phyloP scores from a whole-genome alignment of 37 sponge, comb jelly and placozoan species.

The Crambe crambe region DNA sequence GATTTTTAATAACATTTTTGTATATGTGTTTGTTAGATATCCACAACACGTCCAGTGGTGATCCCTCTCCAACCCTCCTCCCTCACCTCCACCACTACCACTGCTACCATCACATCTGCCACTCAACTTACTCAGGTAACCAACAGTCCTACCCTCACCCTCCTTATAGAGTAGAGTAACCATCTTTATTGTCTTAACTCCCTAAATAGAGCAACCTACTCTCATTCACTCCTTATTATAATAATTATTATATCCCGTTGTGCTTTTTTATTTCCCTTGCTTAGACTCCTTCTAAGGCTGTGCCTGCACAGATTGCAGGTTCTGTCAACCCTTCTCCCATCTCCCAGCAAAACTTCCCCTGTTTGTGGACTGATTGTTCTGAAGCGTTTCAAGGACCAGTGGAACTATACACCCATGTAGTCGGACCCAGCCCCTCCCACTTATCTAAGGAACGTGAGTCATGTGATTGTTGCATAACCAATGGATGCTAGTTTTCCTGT shows the following conservation, averaged over 20 bases:
- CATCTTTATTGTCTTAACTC: too few relatives aligned
- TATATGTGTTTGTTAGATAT: conserved; percentile 1
- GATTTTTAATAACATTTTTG: background rate
- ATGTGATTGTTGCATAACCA: background rate
- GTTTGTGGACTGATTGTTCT: conserved; percentile 57
- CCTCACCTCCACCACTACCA: background rate
- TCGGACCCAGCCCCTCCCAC: conserved; percentile 12
- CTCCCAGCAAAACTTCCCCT: conserved; percentile 4
- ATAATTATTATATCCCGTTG: too few relatives aligned
- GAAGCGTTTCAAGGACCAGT: conserved; percentile 17
- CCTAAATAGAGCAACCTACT: too few relatives aligned
- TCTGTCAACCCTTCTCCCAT: background rate
- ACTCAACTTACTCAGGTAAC: background rate
- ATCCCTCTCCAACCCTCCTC: conserved; percentile 19
- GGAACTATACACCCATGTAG: conserved; percentile 51
- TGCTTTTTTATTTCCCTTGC: background rate
- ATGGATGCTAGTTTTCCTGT: background rate
- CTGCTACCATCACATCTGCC: background rate
- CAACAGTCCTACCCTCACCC: background rate
- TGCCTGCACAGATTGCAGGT: background rate
- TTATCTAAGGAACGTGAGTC: conserved; percentile 8
- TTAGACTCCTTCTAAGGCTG: background rate
- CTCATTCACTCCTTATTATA: too few relatives aligned
- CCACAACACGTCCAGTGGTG: conserved; percentile 31
- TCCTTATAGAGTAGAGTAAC: too few relatives aligned